Percentiles rank a stretch among this genome's conserved stretches.
Conservation (phyloP, 2,113 vertebrate species). For the Pedetes capensis region DNA sequence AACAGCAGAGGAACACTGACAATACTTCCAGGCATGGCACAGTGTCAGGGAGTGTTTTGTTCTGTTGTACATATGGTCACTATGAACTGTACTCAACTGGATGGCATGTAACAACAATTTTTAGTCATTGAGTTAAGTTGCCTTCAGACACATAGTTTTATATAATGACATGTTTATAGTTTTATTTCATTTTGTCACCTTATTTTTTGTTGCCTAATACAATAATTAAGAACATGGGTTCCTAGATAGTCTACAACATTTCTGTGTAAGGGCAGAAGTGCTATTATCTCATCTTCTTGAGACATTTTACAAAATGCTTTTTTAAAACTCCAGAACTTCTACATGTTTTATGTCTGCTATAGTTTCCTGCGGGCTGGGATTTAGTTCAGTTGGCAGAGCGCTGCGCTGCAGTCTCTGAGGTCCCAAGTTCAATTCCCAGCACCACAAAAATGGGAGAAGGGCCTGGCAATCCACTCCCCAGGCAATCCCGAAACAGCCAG, state of each 20-base stretch:
- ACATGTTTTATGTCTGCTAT: background rate
- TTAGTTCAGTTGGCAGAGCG: too few species aligned
- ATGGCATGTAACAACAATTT: too few species aligned
- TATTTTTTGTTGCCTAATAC: background rate
- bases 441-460: too few species aligned
- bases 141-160: constrained; percentile 10
- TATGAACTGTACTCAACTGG: too few species aligned
- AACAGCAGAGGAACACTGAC: too few species aligned
- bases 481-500: too few species aligned
- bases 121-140: background rate
- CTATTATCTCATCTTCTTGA: background rate
- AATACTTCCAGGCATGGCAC: too few species aligned
- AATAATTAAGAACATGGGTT: background rate
- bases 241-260: background rate
- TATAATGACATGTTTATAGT: background rate
- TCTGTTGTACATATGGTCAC: too few species aligned
- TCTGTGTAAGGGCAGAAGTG: background rate
- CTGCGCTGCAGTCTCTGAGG: too few species aligned
- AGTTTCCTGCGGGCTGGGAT: constrained; percentile 28
- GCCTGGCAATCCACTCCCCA: too few species aligned
- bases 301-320: background rate
- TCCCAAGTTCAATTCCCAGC: too few species aligned
- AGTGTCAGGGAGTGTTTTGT: too few species aligned
- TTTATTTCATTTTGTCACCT: constrained; percentile 3
- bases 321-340: background rate